Percentiles rank a stretch among this genome's conserved stretches.
Evolutionary conservation across 2,113 vertebrate species (phyloP).

Genomic region (Pithys albifrons): DNA sequence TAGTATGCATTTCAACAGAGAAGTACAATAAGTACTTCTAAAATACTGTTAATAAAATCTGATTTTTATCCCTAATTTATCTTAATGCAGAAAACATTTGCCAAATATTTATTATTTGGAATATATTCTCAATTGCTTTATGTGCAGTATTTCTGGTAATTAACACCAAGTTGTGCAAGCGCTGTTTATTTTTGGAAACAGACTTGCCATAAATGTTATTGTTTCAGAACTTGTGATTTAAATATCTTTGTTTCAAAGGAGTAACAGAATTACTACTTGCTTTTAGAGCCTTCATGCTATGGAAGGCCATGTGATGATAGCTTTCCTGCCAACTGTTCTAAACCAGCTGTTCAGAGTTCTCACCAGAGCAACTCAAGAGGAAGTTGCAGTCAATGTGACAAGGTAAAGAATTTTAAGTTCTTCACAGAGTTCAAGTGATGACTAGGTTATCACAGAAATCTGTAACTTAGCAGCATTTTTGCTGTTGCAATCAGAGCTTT

Average conservation of each 20-base stretch:
- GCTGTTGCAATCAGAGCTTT: neutral
- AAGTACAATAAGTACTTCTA: neutral
- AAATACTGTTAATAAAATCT: neutral
- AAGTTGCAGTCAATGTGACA: slow-evolving; percentile 96
- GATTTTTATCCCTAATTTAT: neutral
- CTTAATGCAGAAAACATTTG: neutral
- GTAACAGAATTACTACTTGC: neutral
- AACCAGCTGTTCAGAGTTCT: slow-evolving; percentile 97
- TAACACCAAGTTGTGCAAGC: neutral
- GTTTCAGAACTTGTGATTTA: neutral
- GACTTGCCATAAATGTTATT: neutral
- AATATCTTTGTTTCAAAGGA: neutral
- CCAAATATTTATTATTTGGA: neutral
- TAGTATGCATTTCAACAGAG: neutral
- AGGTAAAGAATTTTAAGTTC: slow-evolving; percentile 75
- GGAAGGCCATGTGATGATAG: slow-evolving; percentile 97
- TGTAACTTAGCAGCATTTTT: neutral
- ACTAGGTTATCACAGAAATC: neutral
- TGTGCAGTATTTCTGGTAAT: neutral
- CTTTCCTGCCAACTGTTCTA: slow-evolving; percentile 93
- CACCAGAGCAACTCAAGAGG: slow-evolving; percentile 88
- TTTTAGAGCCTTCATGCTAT: slow-evolving; percentile 92
- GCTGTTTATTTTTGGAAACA: neutral
- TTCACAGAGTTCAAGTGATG: neutral
- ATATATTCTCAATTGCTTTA: neutral